Evolutionary conservation across 2,113 vertebrate genomes (phyloP).

Genomic region (Setophaga petechia): DNA sequence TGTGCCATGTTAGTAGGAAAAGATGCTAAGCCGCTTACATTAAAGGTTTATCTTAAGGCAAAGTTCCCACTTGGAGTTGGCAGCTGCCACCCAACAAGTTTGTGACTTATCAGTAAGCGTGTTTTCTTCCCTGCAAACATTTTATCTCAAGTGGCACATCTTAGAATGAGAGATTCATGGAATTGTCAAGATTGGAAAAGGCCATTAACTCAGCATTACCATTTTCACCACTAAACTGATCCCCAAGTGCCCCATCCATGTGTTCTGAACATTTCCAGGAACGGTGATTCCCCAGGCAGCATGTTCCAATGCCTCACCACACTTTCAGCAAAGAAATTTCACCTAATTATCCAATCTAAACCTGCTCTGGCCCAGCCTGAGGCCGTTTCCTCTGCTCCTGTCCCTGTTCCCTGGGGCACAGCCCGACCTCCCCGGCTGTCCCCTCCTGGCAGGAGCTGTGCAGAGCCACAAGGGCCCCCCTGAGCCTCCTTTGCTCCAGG

Average conservation of each 20-base stretch:
- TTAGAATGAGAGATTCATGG: background rate
- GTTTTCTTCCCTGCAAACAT: background rate
- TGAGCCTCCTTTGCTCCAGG: background rate
- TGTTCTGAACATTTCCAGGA: background rate
- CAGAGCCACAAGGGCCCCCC: background rate
- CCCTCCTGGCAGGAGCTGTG: background rate
- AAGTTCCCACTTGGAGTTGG: background rate
- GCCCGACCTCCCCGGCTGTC: fast-evolving
- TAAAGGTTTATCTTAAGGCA: background rate
- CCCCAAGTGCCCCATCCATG: too few species aligned
- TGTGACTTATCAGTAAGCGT: background rate
- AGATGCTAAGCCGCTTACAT: background rate
- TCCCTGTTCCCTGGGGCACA: background rate
- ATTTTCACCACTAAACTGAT: background rate
- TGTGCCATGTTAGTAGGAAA: background rate
- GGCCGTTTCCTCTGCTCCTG: background rate
- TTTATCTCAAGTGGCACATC: background rate
- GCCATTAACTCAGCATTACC: background rate
- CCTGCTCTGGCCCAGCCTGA: background rate
- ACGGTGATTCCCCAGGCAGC: background rate
- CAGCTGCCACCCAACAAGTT: background rate
- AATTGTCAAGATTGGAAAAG: background rate
- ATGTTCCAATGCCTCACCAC: background rate
- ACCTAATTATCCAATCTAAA: background rate
- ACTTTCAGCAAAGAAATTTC: background rate